Evolutionary conservation across 2,888 invertebrate genomes (phyloP), one percentile per base, ranked within the genome.

Genomic region (Erannis defoliaria): DNA sequence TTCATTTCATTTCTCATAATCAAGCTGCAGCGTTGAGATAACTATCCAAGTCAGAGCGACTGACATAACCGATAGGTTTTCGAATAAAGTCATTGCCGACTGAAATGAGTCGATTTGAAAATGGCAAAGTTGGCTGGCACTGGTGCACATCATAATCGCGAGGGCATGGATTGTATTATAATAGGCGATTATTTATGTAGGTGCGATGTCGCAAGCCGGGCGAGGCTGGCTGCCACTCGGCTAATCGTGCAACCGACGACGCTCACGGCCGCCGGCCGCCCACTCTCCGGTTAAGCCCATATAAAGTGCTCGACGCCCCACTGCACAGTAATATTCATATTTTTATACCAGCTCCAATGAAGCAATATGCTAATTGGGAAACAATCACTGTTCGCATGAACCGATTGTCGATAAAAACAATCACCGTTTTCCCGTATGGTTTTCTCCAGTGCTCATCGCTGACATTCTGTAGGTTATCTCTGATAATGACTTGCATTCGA

Each of bases 241-340:
- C 88, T 88, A 85, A 86, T 84, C 89, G 86, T 81, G 84, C 87
- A 78, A 82, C 83, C 80, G 68, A 64, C 77, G 73, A 82, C 77
- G 85, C 88, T 92, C 91, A 91, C 81, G 92, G 91, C 84, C 91
- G 86, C 73, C 91, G 80, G 80, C 92, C 91, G 83, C 92, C 92
- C 90, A 93, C 92, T 89, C 88, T 84, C 81, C 74, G 76, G 82
- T 90, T 89, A 90, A 90, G 80, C 79, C 92, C 92, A 89, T 91
- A 90, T 91, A 88, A 77, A 90, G 91, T 84, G 83, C 85, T 84
- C 82, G 80, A 77, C 73, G 77, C 78, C 84, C 82, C 81, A 83
- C 79, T 85, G 77, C 83, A 86, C 80, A 83, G 82, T 79, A 82
- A 86, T 89, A 89, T 87, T 86, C 82, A 89, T 89, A 88, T 88